Percentiles rank a stretch among this genome's conserved stretches.
These are phyloP conservation scores for Drosophila percnosoma DNA, from an alignment of 2,888 invertebrate genomes.

Conservation along the genomic window DNA sequence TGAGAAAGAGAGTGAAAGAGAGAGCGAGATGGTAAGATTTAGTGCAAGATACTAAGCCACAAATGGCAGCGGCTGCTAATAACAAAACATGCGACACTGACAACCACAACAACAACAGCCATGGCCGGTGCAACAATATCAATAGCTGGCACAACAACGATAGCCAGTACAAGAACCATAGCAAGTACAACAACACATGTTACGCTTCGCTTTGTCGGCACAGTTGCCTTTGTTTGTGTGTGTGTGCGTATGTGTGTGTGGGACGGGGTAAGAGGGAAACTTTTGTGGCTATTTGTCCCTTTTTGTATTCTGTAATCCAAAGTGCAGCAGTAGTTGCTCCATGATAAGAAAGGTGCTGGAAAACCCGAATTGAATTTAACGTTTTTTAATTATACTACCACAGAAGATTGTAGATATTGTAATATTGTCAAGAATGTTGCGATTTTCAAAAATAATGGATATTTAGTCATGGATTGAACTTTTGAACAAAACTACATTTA, in stretches of 20 bases:
- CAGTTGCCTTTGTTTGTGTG: constrained; percentile 22
- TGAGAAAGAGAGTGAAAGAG: constrained; percentile 6
- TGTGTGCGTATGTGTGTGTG: not conserved
- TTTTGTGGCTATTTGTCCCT: not conserved
- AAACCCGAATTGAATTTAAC: not conserved
- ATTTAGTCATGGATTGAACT: not conserved
- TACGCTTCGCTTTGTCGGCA: constrained; percentile 50
- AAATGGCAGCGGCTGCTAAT: constrained; percentile 46
- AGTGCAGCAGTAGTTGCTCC: not conserved
- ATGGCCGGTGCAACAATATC: constrained; percentile 18
- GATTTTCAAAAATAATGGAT: not conserved
- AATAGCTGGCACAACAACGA: constrained; percentile 17
- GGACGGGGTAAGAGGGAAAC: not conserved
- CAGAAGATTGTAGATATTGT: not conserved
- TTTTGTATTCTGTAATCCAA: not conserved
- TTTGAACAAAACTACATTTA: not conserved
- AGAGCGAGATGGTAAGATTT: constrained; percentile 3
- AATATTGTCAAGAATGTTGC: not conserved
- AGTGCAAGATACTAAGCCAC: constrained; percentile 26
- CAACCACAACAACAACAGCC: constrained; percentile 33
- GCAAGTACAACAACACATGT: constrained; percentile 29
- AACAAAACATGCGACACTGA: constrained; percentile 53
- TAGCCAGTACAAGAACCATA: constrained; percentile 18
- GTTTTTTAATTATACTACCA: not conserved
- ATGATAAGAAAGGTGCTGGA: not conserved